phyloP scores from a whole-genome alignment of 2,888 invertebrate genomes.

The Plemyria rubiginata region DNA sequence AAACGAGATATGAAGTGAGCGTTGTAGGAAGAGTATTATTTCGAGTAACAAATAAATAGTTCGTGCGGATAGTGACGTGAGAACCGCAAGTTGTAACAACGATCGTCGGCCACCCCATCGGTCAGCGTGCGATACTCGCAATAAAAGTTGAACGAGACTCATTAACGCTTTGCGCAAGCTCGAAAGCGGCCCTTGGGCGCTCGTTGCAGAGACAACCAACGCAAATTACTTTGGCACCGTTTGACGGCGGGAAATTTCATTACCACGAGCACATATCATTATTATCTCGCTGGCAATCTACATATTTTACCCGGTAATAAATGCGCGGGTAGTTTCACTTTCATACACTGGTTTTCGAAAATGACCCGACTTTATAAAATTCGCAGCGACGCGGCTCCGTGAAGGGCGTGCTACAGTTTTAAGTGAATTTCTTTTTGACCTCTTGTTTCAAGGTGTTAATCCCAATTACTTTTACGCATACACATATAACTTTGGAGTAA shows the following conservation, averaged over 20 bases:
- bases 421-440: conserved; percentile 85
- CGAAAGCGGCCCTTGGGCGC: conserved; percentile 83
- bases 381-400: conserved; percentile 64
- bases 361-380: conserved; percentile 80
- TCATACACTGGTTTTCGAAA: conserved; percentile 83
- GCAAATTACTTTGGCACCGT: conserved; percentile 85
- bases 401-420: conserved; percentile 84
- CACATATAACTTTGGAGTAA: conserved; percentile 75
- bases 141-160: conserved; percentile 73
- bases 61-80: conserved; percentile 43
- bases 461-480: conserved; percentile 68
- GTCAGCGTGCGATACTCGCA: conserved; percentile 66
- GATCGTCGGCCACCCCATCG: conserved; percentile 48
- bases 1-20: conserved; percentile 37
- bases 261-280: conserved; percentile 85
- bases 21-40: conserved; percentile 37
- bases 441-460: conserved; percentile 79
- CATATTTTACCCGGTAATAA: conserved; percentile 84
- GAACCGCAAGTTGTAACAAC: conserved; percentile 33
- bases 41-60: conserved; percentile 38
- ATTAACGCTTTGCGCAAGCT: conserved; percentile 82
- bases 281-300: conserved; percentile 84
- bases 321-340: conserved; percentile 84
- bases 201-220: conserved; percentile 81
- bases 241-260: conserved; percentile 85